Evolutionary conservation across 2,888 invertebrate genomes (phyloP), one percentile per base, ranked within the genome.

Genomic region (Andrena praecox): DNA sequence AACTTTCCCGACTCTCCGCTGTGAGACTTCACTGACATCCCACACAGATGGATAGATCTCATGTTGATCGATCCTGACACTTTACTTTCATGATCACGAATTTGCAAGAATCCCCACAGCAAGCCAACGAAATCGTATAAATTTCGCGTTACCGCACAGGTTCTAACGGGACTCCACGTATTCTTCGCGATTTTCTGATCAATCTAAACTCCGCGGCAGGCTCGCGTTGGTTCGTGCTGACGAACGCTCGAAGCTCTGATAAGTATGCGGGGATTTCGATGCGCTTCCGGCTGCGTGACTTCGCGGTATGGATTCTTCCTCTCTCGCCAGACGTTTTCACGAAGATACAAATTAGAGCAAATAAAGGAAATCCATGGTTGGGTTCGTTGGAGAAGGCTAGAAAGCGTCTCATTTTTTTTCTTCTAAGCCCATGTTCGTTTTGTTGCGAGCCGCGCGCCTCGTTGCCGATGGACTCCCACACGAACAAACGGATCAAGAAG

Each of bases 261-360:
- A 80, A 71, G 76, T 76, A 80, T 81, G 75, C 71, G 33, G 52
- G 71, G 71, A 69, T 80, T 72, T 82, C 72, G 75, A 71, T 80
- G 81, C 81, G 76, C 72, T 77, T 82, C 81, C 82, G 81, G 63
- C 59, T 82, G 82, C 81, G 82, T 82, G 82, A 82, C 81, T 82
- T 68, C 72, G 63, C 71, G 72, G 68, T 81, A 73, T 62, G 62
- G 82, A 81, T 68, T 75, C 42, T 42, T 12, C 67, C 60, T 64
- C 62, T 16, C 48, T 67, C 63, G 33, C 42, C 8, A 27, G 29
- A 42, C 52, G 50, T 62, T 50, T 81, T 54, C 54, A 27, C 3
- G 67, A 63, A 75, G 62, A 71, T 75, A 81, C 67, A 63, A 71
- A 74, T 82, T 80, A 82, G 24, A 42, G 56, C 59, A 42, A 79